Evolutionary conservation across 2,113 vertebrate genomes (phyloP).

Genomic region (Maccullochella peelii): DNA sequence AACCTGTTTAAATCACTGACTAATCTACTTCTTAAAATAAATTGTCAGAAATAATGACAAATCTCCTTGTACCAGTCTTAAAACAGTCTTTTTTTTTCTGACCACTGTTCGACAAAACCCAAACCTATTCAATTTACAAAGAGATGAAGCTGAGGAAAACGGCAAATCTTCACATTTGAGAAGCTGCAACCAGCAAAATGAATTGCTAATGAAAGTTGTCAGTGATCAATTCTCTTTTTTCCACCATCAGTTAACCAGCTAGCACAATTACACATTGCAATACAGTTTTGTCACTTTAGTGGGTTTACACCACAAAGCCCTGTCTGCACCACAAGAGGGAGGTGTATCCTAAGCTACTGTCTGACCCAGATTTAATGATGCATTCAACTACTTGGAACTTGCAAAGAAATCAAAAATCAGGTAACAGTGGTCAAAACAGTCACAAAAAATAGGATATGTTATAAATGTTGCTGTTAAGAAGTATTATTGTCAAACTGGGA

Average conservation of each 20-base stretch:
- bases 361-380: not conserved
- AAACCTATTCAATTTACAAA: not conserved
- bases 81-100: not conserved
- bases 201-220: not conserved
- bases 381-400: not conserved
- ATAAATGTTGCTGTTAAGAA: slow-evolving; percentile 20
- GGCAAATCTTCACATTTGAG: not conserved
- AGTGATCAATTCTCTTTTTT: not conserved
- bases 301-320: not conserved
- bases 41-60: not conserved
- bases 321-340: slow-evolving; percentile 59
- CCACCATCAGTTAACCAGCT: not conserved
- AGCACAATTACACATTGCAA: not conserved
- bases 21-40: not conserved
- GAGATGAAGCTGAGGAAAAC: not conserved
- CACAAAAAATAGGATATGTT: slow-evolving; percentile 4
- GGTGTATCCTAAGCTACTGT: slow-evolving; percentile 7
- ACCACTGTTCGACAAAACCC: not conserved
- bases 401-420: not conserved
- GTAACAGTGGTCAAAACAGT: not conserved
- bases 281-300: not conserved
- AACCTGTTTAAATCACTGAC: not conserved
- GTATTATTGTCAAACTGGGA: not conserved
- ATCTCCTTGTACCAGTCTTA: not conserved
- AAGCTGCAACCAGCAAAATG: not conserved